Evolutionary conservation across 1,140 invertebrate species (phyloP).

Genomic region (Ooceraea biroi): DNA sequence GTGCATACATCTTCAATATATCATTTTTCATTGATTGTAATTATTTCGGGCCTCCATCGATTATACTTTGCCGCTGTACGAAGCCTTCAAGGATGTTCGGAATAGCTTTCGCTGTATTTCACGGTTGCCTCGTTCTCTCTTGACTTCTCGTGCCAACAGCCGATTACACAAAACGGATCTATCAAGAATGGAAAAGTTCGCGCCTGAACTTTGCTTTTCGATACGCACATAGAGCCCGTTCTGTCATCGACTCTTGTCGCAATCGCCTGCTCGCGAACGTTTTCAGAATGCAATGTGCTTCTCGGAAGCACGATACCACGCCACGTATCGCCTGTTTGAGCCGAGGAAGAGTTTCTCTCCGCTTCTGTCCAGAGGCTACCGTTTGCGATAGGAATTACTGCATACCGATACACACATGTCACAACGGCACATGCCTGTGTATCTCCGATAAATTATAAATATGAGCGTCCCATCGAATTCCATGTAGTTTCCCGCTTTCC

Average conservation of each 20-base stretch:
- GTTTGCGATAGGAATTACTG: constrained; percentile 48
- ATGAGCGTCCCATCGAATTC: neutral
- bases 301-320: constrained; percentile 26
- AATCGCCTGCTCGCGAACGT: constrained; percentile 51
- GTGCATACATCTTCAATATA: too few species aligned
- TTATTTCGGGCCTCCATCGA: neutral
- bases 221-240: constrained; percentile 49
- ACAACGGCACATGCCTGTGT: too few species aligned
- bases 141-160: neutral
- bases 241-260: constrained; percentile 38
- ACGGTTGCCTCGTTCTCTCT: neutral
- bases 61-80: neutral
- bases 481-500: neutral
- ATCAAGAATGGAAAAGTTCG: constrained; percentile 49
- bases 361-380: neutral
- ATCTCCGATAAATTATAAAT: constrained; percentile 21
- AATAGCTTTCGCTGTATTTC: neutral
- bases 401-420: neutral
- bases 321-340: constrained; percentile 31
- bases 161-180: neutral
- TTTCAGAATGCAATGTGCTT: constrained; percentile 39
- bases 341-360: constrained; percentile 43
- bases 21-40: neutral
- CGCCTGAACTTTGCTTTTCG: constrained; percentile 65
- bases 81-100: neutral